Evolutionary conservation across 1,140 invertebrate genomes (phyloP).

Genomic region (Adelges cooleyi): DNA sequence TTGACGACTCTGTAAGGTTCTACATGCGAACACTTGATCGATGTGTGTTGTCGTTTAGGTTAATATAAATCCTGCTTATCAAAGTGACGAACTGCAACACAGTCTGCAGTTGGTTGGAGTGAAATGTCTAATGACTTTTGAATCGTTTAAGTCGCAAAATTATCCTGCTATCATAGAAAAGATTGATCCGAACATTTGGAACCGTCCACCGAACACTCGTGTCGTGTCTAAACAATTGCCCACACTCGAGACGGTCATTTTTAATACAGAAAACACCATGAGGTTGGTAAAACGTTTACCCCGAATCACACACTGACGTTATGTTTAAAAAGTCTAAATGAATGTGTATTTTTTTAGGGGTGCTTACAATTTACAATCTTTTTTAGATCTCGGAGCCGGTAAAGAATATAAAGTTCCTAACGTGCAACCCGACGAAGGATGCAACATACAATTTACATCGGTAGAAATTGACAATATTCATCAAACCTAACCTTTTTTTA

Average conservation of each 20-base stretch:
- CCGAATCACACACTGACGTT: no score
- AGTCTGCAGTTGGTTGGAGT: neutral
- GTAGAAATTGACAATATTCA: slow-evolving; percentile 39
- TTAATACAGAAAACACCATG: neutral
- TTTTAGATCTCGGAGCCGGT: slow-evolving; percentile 40
- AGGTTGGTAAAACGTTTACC: neutral
- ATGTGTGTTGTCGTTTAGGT: no score
- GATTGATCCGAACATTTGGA: slow-evolving; percentile 31
- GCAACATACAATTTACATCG: slow-evolving; percentile 79
- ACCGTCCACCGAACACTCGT: neutral
- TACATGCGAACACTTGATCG: no score
- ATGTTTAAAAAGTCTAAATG: no score
- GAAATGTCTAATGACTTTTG: slow-evolving; percentile 48
- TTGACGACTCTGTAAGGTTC: no score
- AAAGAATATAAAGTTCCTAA: slow-evolving; percentile 36
- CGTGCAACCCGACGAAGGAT: slow-evolving; percentile 54
- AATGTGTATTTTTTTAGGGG: slow-evolving; percentile 48
- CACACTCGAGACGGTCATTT: neutral
- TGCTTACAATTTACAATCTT: slow-evolving; percentile 45
- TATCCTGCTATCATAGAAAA: slow-evolving; percentile 56
- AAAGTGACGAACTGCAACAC: neutral
- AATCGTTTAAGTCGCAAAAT: slow-evolving; percentile 52
- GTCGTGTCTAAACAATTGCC: slow-evolving; percentile 35
- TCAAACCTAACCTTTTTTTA: no score
- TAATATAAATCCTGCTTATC: slow-evolving; percentile 1